A percentile compares a stretch with the other conserved stretches of the same genome.
Conservation (phyloP, 2,797 vertebrate species). For the Sciaenops ocellatus region DNA sequence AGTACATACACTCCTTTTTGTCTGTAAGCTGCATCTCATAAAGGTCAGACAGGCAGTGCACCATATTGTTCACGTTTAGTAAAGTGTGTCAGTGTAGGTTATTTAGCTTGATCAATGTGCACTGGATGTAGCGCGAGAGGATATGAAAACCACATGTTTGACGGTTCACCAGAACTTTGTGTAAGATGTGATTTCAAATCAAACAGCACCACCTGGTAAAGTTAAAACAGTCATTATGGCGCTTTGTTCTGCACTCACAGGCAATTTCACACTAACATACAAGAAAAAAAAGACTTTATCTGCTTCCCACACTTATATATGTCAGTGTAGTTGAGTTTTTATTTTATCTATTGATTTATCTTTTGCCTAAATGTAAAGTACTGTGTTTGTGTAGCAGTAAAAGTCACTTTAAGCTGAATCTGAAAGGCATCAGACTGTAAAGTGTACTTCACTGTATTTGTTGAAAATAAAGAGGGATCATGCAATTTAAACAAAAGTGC, state of each 20-base stretch:
- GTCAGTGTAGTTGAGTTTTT: neutral
- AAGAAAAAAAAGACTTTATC: neutral
- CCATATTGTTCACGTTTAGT: slow-evolving; percentile 20
- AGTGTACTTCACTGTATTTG: neutral
- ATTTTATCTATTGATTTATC: neutral
- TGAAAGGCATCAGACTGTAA: too few species aligned
- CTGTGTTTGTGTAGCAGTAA: neutral
- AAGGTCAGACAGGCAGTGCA: neutral
- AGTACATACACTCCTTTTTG: neutral
- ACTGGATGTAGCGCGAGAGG: slow-evolving; percentile 37
- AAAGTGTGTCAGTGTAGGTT: slow-evolving; percentile 23
- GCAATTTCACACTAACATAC: neutral
- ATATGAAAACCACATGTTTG: slow-evolving; percentile 69
- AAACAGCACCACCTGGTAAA: slow-evolving; percentile 30
- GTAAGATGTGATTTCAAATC: slow-evolving; percentile 33
- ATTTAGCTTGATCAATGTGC: slow-evolving; percentile 41
- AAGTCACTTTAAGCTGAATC: neutral
- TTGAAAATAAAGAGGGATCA: neutral
- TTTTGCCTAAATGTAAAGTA: neutral
- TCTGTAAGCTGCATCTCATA: neutral
- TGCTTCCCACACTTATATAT: neutral
- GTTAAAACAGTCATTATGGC: slow-evolving; percentile 4
- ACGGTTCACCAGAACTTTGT: slow-evolving; percentile 28
- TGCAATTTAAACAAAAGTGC: neutral
- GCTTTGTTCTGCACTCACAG: slow-evolving; percentile 1